phyloP scores from a whole-genome alignment of 1,140 invertebrate species.

The Dinothrombium tinctorium region DNA sequence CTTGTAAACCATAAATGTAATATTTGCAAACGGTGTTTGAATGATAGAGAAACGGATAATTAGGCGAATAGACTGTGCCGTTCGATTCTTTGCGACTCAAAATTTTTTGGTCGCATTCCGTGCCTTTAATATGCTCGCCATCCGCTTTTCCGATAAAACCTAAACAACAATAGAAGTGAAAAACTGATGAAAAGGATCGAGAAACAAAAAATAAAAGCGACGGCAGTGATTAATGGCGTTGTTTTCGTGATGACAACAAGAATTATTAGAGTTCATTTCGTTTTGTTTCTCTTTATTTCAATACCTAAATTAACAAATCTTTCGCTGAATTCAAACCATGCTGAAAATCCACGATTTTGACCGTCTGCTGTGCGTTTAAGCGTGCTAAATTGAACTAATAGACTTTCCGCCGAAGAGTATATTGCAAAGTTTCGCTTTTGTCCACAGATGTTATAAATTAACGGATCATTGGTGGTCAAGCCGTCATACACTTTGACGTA shows the following conservation, averaged over 20 bases:
- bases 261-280: too few relatives aligned
- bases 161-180: not conserved
- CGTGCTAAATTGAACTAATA: slow-evolving; percentile 71
- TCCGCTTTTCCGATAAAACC: slow-evolving; percentile 80
- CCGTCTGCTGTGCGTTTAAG: slow-evolving; percentile 63
- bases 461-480: slow-evolving; percentile 46
- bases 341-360: slow-evolving; percentile 82
- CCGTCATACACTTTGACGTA: slow-evolving; percentile 92
- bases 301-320: slow-evolving; percentile 83
- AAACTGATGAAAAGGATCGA: not conserved
- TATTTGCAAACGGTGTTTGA: slow-evolving; percentile 85
- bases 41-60: slow-evolving; percentile 80
- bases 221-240: not conserved
- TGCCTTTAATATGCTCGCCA: slow-evolving; percentile 73
- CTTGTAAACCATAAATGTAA: slow-evolving; percentile 90
- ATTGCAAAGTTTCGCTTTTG: slow-evolving; percentile 83
- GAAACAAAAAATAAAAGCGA: not conserved
- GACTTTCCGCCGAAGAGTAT: slow-evolving; percentile 66
- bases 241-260: too few relatives aligned
- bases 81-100: slow-evolving; percentile 71
- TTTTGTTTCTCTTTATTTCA: slow-evolving; percentile 13
- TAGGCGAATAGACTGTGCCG: slow-evolving; percentile 75
- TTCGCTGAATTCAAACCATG: slow-evolving; percentile 84
- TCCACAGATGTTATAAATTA: slow-evolving; percentile 92
- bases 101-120: slow-evolving; percentile 92